Evolutionary conservation across 2,888 invertebrate genomes (phyloP), one percentile per base, ranked within the genome.

Genomic region (Leptarthrus brevirostris): DNA sequence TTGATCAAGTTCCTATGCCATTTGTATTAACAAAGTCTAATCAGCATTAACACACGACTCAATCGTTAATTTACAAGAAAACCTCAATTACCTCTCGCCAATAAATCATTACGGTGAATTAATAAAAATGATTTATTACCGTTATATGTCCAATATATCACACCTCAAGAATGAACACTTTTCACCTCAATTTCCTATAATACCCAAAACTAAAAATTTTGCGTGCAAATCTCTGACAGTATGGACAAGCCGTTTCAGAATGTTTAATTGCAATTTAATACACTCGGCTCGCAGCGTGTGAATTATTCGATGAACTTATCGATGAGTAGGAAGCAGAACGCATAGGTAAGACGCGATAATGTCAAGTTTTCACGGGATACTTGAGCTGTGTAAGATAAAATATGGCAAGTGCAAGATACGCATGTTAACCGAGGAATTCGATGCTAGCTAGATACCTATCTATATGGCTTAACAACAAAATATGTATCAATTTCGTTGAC

Each of bases 251-350:
- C 4, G 30, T 30, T 30, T 30, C 30, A 56, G 16, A 26, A 30
- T 56, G 16, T 30, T 56, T 56, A 56, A 56, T 56, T 56, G 56
- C 56, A 56, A 56, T 56, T 56, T 56, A 56, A 56, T 56, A 56
- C 26, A 26, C 56, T 30, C 14, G n/a, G n/a, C 26, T 56, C 56
- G 14, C 56, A 56, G 56, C 56, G 26, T 56, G 56, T 56, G 56
- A 56, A 56, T 16, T 56, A 56, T 56, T 56, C 56, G 26, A 16
- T 56, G 22, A 30, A 30, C 56, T 30, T 56, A 12, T 54, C 56
- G 56, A 56, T 30, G 56, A 56, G 14, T 56, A 30, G 56, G 56
- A 56, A 56, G 56, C 56, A 26, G n/a, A n/a, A n/a, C n/a, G n/a
- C n/a, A n/a, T n/a, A n/a, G n/a, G n/a, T n/a, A 8, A 56, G 30